phyloP scores from a whole-genome alignment of 2,888 invertebrate species.

The Drosophila maculinotata region DNA sequence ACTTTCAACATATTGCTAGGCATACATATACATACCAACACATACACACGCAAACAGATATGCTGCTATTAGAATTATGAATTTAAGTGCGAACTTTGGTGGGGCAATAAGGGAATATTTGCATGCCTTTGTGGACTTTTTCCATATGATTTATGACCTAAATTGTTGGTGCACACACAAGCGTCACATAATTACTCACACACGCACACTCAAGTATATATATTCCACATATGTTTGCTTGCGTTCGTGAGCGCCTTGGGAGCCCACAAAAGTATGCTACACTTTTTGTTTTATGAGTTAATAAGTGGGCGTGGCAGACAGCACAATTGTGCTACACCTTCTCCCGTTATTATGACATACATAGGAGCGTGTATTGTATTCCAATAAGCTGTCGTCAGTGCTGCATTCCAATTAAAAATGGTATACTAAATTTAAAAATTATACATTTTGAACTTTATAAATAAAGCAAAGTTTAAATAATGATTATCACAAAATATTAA shows the following conservation, averaged over 20 bases:
- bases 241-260: conserved; percentile 41
- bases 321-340: conserved; percentile 20
- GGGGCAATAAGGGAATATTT: conserved; percentile 68
- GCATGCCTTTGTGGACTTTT: conserved; percentile 73
- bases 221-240: conserved; percentile 13
- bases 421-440: not conserved
- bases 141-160: conserved; percentile 79
- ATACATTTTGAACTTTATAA: too few relatives aligned
- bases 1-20: conserved; percentile 53
- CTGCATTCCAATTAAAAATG: too few relatives aligned
- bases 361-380: not conserved
- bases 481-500: too few relatives aligned
- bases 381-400: not conserved
- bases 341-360: not conserved
- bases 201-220: conserved; percentile 19
- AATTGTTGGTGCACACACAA: conserved; percentile 60
- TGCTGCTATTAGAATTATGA: conserved; percentile 24
- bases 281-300: conserved; percentile 64
- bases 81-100: conserved; percentile 21
- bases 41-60: conserved; percentile 19
- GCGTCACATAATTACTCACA: conserved; percentile 47
- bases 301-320: conserved; percentile 50
- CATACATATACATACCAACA: conserved; percentile 29
- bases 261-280: conserved; percentile 61
- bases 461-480: too few relatives aligned